phyloP scores from a whole-genome alignment of 2,888 invertebrate species.

The Lithodes maja region DNA sequence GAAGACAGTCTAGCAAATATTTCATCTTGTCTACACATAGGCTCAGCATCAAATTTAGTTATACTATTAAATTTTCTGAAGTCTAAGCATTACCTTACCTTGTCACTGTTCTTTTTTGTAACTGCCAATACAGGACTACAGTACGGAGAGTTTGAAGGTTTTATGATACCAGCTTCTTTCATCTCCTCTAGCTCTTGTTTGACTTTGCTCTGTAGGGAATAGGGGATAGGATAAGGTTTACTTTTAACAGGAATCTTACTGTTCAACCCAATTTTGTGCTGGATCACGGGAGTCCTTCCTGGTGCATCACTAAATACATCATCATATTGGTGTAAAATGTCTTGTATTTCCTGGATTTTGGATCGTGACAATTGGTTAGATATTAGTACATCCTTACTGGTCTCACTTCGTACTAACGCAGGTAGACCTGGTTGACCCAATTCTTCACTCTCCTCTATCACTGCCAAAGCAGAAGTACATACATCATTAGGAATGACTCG shows the following conservation, averaged over 20 bases:
- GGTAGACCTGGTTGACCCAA: background rate
- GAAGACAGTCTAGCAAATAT: background rate
- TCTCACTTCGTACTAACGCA: background rate
- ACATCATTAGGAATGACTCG: background rate
- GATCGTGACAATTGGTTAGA: too few species aligned
- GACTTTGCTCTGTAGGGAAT: background rate
- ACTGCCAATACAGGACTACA: background rate
- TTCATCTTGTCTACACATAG: background rate
- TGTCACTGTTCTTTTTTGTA: background rate
- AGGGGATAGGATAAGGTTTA: background rate
- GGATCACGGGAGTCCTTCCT: background rate
- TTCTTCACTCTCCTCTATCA: background rate
- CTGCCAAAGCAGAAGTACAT: background rate
- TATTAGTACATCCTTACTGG: background rate
- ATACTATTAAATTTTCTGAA: background rate
- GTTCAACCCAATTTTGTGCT: background rate
- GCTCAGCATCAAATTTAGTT: constrained; percentile 2
- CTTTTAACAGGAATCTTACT: background rate
- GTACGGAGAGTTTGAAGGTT: background rate
- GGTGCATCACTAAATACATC: background rate
- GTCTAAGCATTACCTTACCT: background rate
- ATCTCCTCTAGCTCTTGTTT: background rate
- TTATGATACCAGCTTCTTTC: background rate
- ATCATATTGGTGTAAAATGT: background rate
- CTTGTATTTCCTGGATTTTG: background rate